Base-by-base conservation (phyloP, 2,113 vertebrate genomes). In the Salvelinus sp. region DNA sequence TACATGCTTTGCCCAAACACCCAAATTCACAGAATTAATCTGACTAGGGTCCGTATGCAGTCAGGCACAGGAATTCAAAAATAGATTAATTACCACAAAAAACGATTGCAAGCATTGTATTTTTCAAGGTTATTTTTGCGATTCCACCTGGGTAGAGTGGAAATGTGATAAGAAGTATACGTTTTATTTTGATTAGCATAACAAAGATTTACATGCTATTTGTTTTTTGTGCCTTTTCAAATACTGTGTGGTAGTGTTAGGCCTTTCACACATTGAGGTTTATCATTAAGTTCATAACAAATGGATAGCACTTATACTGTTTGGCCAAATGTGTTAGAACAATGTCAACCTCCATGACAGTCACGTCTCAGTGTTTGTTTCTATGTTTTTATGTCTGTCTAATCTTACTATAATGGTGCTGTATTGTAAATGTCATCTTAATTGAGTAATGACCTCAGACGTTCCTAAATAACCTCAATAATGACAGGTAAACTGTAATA, bases 1-100 rank as follows among this genome's bases (percentile, higher is more conserved):
- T 76, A 77, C 66, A 23, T 74, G 69, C 30, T 78, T 84, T 60
- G 69, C 57, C 38, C 33, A 82, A 86, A 88, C 73, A 78, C 74
- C 84, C 86, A 82, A 67, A 78, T 81, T 85, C 64, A 23, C 28
- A 27, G 73, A 76, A 91, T 88, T 80, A 88, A 85, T 89, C 79
- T 85, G 69, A 76, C 78, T 81, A 75, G 70, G 70, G 77, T 80
- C 72, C 57, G 47, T 84, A 73, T 80, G 76, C 82, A 84, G 73
- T 77, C 65, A 80, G 81, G 72, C 79, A 79, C 60, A 66, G 73
- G 75, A 67, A 77, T 76, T 73, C 66, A 50, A 73, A 86, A 83
- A 88, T 82, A 44, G 88, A 92, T 88, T 90, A 89, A 90, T 90
- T 76, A 85, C 33, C 66, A 6, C 38, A 58, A 58, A 67, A 69